Evolutionary conservation across 2,797 vertebrate genomes (phyloP).

Genomic region (Acropternis orthonyx): DNA sequence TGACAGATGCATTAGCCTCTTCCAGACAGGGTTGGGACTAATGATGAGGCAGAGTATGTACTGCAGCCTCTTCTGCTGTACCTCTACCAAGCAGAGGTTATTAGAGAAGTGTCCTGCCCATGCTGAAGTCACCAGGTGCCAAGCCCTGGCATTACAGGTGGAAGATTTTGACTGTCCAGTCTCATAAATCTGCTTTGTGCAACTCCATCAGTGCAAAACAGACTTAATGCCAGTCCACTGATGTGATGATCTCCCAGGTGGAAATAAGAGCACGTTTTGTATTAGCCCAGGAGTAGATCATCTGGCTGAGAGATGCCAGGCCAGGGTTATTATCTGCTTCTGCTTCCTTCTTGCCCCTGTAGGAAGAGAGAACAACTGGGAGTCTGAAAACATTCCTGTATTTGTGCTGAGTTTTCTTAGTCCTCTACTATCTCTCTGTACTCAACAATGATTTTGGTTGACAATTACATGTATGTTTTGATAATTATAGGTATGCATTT

Average conservation of each 20-base stretch:
- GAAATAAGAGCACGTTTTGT: background rate
- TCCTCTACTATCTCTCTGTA: background rate
- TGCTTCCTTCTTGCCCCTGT: background rate
- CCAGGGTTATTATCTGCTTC: background rate
- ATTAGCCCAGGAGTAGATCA: background rate
- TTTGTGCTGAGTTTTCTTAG: background rate
- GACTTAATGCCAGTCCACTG: background rate
- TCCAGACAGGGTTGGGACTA: background rate
- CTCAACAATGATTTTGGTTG: background rate
- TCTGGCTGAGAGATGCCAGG: background rate
- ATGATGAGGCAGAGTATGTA: background rate
- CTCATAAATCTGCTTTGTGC: background rate
- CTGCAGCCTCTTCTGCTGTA: background rate
- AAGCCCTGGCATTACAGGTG: too few species aligned
- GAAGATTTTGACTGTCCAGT: background rate
- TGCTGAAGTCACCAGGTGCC: background rate
- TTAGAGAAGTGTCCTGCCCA: rapidly evolving
- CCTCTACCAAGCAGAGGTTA: background rate
- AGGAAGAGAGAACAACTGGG: background rate
- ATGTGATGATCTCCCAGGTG: background rate
- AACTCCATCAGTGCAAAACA: background rate
- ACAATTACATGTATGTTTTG: background rate
- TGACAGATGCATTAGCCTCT: background rate
- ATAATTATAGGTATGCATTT: background rate
- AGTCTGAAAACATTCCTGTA: background rate